Conservation (phyloP, 2,888 invertebrate genomes). For the Drosophila paranaensis region DNA sequence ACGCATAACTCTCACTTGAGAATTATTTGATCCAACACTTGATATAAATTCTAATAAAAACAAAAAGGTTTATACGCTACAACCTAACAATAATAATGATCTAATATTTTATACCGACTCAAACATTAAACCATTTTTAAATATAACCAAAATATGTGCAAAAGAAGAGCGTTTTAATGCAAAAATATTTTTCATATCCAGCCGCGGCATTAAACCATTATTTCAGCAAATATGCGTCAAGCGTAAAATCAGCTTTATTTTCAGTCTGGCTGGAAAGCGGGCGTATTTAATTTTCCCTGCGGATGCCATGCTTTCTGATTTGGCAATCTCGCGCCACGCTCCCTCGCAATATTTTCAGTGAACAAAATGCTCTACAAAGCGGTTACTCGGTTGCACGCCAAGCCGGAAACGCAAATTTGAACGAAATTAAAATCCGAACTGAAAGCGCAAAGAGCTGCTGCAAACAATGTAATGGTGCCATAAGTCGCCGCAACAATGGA, state of each 20-base stretch:
- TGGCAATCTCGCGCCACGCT: neutral
- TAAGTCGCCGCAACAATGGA: slow-evolving; percentile 28
- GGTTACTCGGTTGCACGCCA: slow-evolving; percentile 47
- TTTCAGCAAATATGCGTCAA: neutral
- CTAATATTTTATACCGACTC: too few relatives aligned
- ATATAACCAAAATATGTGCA: too few relatives aligned
- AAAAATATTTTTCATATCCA: neutral
- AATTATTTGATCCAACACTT: neutral
- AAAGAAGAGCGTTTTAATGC: neutral
- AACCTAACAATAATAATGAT: neutral
- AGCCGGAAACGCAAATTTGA: slow-evolving; percentile 51
- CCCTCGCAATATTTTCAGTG: slow-evolving; percentile 1
- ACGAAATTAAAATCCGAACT: slow-evolving; percentile 51
- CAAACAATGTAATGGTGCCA: slow-evolving; percentile 13
- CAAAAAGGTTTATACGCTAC: neutral
- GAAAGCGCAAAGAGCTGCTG: slow-evolving; percentile 28
- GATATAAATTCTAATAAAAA: neutral
- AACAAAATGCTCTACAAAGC: slow-evolving; percentile 35
- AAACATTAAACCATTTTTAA: neutral
- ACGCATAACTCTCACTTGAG: neutral
- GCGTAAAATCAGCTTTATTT: slow-evolving; percentile 22
- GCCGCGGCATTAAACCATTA: neutral
- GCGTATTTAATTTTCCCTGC: slow-evolving; percentile 13
- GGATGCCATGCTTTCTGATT: slow-evolving; percentile 4
- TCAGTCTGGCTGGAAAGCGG: slow-evolving; percentile 10